phyloP scores from a whole-genome alignment of 2,888 invertebrate genomes.

The Brachypterus glaber region DNA sequence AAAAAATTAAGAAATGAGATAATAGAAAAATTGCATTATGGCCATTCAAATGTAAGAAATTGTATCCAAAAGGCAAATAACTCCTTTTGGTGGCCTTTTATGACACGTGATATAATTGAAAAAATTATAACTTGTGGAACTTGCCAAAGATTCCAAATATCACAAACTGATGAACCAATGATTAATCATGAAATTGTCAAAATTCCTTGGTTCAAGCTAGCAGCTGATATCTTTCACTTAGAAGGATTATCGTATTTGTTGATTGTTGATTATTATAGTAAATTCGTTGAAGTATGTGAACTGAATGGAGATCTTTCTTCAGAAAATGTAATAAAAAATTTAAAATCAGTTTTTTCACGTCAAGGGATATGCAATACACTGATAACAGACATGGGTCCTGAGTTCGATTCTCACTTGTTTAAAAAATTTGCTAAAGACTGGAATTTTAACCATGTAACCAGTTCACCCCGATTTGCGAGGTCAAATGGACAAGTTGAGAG shows the following conservation, averaged over 20 bases:
- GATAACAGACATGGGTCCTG: constrained; percentile 22
- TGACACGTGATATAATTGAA: constrained; percentile 7
- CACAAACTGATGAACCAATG: too few relatives aligned
- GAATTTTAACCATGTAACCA: constrained; percentile 17
- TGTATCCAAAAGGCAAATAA: constrained; percentile 4
- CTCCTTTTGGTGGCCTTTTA: constrained; percentile 13
- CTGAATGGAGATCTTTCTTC: constrained; percentile 10
- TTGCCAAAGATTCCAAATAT: constrained; percentile 6
- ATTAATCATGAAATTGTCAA: too few relatives aligned
- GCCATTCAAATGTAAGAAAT: constrained; percentile 10
- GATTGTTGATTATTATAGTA: constrained; percentile 23
- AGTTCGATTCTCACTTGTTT: constrained; percentile 16
- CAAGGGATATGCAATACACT: constrained; percentile 19
- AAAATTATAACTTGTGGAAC: constrained; percentile 4
- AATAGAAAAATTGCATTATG: constrained; percentile 7
- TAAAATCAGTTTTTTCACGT: constrained; percentile 19
- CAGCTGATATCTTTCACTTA: constrained; percentile 9
- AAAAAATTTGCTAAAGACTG: constrained; percentile 18
- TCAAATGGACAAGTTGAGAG: constrained; percentile 23
- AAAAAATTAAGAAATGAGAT: constrained; percentile 5
- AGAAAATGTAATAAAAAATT: constrained; percentile 14
- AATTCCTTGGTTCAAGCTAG: constrained; percentile 11
- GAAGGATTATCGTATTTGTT: constrained; percentile 16
- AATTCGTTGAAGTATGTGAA: constrained; percentile 20
- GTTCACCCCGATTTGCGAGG: constrained; percentile 18